Evolutionary conservation across 2,888 invertebrate species (phyloP).

Genomic region (Folsomia candida): DNA sequence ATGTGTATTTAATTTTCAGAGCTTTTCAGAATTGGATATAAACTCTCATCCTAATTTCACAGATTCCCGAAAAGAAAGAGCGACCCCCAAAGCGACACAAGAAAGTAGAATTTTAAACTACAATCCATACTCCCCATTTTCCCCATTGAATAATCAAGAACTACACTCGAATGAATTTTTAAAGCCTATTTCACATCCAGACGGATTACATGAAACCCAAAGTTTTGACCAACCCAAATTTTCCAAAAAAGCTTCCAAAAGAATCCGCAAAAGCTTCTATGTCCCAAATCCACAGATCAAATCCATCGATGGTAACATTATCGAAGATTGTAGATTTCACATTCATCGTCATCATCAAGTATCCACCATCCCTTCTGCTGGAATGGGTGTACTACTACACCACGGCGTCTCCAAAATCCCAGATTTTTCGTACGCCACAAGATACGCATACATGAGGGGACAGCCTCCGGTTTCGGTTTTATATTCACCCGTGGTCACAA

Average conservation of each 20-base stretch:
- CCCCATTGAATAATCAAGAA: conserved; percentile 16
- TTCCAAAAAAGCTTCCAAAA: background rate
- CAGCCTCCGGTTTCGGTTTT: background rate
- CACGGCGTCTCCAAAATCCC: too few species aligned
- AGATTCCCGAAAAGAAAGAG: conserved; percentile 25
- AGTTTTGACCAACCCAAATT: background rate
- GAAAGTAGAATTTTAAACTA: conserved; percentile 38
- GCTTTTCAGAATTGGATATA: too few species aligned
- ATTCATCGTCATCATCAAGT: too few species aligned
- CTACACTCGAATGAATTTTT: background rate
- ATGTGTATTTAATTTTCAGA: too few species aligned
- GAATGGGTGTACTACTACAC: too few species aligned
- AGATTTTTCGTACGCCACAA: background rate
- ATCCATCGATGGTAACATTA: background rate
- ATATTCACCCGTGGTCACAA: too few species aligned
- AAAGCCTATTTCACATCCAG: background rate
- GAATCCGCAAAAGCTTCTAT: conserved; percentile 3
- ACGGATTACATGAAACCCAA: background rate
- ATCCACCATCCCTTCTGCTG: too few species aligned
- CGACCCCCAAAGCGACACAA: conserved; percentile 22
- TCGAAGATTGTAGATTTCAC: background rate
- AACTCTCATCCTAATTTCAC: conserved; percentile 16
- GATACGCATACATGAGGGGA: background rate
- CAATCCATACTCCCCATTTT: conserved; percentile 35
- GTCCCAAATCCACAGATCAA: background rate